These are phyloP conservation scores for Eulacestoma nigropectus DNA, from an alignment of 2,113 vertebrate genomes.

Conservation along the genomic window DNA sequence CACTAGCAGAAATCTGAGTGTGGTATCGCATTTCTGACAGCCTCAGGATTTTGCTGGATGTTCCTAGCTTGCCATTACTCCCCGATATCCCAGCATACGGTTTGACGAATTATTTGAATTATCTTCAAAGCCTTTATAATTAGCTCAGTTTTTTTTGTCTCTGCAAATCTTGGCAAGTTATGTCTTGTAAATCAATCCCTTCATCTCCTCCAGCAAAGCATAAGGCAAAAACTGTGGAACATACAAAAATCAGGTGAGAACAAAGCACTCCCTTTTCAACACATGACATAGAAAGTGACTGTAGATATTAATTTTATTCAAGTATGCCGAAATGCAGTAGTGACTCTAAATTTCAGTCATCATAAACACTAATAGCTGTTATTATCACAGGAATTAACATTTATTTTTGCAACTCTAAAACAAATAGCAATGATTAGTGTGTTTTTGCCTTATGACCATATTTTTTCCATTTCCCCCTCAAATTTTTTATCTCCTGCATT, in stretches of 20 bases:
- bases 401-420: neutral
- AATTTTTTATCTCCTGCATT: constrained; percentile 56
- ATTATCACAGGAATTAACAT: neutral
- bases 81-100: neutral
- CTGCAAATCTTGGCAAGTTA: neutral
- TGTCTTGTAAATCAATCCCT: neutral
- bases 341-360: neutral
- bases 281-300: neutral
- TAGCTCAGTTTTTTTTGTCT: neutral
- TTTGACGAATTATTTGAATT: neutral
- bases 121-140: neutral
- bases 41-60: neutral
- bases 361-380: neutral
- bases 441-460: constrained; percentile 30
- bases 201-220: neutral
- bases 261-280: neutral
- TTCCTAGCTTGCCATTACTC: neutral
- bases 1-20: neutral
- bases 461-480: constrained; percentile 36
- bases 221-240: neutral
- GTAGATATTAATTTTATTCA: neutral
- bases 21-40: neutral
- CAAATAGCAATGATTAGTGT: neutral
- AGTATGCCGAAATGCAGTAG: neutral
- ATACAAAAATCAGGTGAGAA: neutral